Base-by-base conservation (phyloP, 2,113 vertebrate species). In the Chaetodon auriga region DNA sequence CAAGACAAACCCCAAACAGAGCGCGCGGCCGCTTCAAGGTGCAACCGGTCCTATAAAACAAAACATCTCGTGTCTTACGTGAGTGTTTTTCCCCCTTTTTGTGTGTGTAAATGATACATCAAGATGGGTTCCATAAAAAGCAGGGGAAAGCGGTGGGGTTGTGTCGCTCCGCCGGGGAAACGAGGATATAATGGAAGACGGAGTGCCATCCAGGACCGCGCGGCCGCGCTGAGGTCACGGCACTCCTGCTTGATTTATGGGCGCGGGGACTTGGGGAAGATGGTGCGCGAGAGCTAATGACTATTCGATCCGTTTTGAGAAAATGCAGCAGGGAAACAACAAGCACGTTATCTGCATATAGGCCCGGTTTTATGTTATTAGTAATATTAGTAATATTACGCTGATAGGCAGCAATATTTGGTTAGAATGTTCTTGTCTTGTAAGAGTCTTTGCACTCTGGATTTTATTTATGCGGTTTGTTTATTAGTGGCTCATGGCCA, bases 181-280 rank as follows among this genome's bases (percentile, higher is more conserved):
- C 91, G 94, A 95, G 87, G 88, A 90, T 90, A 90, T 92, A 95
- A 95, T 93, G 87, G 92, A 93, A 80, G 88, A 95, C 90, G 87
- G 96, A 96, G 91, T 87, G 89, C 83, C 92, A 92, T 93, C 91
- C 80, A 90, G 90, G 85, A 84, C 72, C 87, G 92, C 78, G 90
- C 83, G 83, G 94, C 94, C 94, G 94, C 91, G 88, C 90, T 94
- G 95, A 94, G 93, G 96, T 96, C 93, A 95, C 89, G 91, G 91
- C 86, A 77, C 89, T 90, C 62, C 94, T 83, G 81, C 86, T 90
- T 96, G 91, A 95, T 97, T 92, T 97, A 95, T 89, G 93, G 91
- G 91, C 93, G 85, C 75, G 71, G 95, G 94, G 95, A 93, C 88
- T 88, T 93, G 23, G 91, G 94, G 94, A 95, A 93, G 93, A 92